These are phyloP conservation scores for Archocentrus centrarchus DNA, from an alignment of 2,113 vertebrate genomes.

Conservation along the genomic window DNA sequence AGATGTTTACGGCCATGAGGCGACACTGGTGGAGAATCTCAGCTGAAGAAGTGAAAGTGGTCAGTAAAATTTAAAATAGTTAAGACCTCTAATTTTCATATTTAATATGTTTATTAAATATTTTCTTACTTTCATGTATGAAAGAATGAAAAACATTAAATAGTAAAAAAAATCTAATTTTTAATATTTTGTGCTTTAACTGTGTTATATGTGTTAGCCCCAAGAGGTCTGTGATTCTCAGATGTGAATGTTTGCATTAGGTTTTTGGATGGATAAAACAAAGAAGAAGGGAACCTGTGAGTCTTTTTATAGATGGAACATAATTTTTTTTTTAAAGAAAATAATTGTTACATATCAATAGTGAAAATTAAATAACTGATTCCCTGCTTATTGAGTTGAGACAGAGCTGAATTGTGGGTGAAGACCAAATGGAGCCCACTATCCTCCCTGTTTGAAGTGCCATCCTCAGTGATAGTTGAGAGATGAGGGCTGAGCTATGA, in stretches of 20 bases:
- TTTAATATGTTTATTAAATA: no score
- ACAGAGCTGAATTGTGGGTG: neutral
- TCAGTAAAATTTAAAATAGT: neutral
- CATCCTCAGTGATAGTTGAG: conserved; percentile 25
- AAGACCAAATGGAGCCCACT: neutral
- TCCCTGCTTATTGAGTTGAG: neutral
- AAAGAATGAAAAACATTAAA: no score
- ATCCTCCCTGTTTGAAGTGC: conserved; percentile 1
- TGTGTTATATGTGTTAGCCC: neutral
- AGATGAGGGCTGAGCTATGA: neutral
- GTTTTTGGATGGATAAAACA: neutral
- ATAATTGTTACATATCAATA: neutral
- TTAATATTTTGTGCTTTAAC: no score
- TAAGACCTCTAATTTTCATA: no score
- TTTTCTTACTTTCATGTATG: no score
- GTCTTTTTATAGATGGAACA: neutral
- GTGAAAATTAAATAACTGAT: neutral
- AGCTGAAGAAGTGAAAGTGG: neutral
- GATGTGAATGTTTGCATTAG: neutral
- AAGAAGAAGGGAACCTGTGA: no score
- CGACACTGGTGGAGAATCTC: conserved; percentile 13
- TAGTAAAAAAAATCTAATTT: no score
- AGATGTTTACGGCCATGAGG: conserved; percentile 15
- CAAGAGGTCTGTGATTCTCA: neutral
- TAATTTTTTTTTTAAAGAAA: neutral